A percentile compares a stretch with the other conserved stretches of the same genome.
phyloP scores from a whole-genome alignment of 2,888 invertebrate genomes.

The Leistus spinibarbis region DNA sequence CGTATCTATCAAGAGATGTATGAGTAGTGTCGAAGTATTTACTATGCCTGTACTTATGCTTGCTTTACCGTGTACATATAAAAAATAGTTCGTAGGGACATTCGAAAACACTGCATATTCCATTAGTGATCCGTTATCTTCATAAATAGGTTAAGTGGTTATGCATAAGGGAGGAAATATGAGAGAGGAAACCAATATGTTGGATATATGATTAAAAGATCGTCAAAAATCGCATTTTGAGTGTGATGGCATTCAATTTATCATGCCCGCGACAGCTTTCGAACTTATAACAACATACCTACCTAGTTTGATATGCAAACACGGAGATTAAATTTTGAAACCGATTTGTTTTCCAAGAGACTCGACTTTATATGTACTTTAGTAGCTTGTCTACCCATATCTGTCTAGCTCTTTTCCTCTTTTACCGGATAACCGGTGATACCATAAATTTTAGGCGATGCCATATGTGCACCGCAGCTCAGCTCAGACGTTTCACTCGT shows the following conservation, averaged over 20 bases:
- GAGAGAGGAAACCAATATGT: constrained; percentile 23
- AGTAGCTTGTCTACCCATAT: neutral
- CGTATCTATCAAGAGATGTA: too few relatives aligned
- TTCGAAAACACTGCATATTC: neutral
- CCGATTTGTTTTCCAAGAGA: constrained; percentile 26
- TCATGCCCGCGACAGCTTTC: constrained; percentile 26
- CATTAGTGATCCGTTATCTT: neutral
- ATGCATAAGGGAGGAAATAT: neutral
- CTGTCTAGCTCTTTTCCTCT: neutral
- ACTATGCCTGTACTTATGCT: too few relatives aligned
- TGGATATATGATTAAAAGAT: constrained; percentile 21
- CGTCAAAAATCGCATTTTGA: constrained; percentile 30
- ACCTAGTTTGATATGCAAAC: constrained; percentile 33
- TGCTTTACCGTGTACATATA: too few relatives aligned
- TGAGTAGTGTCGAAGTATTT: too few relatives aligned
- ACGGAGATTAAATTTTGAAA: constrained; percentile 33
- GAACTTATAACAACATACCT: constrained; percentile 31
- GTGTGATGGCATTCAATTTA: constrained; percentile 30
- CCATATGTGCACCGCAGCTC: neutral
- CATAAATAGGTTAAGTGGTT: neutral
- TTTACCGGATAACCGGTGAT: constrained; percentile 1
- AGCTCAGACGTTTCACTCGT: neutral
- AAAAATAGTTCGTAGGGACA: too few relatives aligned
- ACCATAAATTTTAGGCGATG: neutral
- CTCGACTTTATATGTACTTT: constrained; percentile 10